phyloP scores from a whole-genome alignment of 2,888 invertebrate genomes.

The Rosalia funebris region DNA sequence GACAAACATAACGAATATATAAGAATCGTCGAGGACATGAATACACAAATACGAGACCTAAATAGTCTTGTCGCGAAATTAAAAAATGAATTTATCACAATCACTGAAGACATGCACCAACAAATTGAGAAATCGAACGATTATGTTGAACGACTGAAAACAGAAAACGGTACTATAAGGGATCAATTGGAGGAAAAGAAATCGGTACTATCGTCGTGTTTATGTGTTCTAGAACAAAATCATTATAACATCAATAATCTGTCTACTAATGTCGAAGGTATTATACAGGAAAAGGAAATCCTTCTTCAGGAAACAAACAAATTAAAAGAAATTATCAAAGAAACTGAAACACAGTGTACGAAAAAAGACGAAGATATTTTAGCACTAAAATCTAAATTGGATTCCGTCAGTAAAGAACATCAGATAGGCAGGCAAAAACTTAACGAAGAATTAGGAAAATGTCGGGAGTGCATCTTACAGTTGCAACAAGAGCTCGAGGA shows the following conservation, averaged over 20 bases:
- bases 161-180: slow-evolving; percentile 13
- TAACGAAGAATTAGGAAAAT: slow-evolving; percentile 24
- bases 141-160: slow-evolving; percentile 4
- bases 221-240: slow-evolving; percentile 33
- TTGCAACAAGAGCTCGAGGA: slow-evolving; percentile 11
- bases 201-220: slow-evolving; percentile 28
- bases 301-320: neutral
- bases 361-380: slow-evolving; percentile 7
- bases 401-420: neutral
- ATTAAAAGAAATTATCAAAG: neutral
- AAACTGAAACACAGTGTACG: neutral
- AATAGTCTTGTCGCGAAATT: neutral
- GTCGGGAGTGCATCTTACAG: neutral
- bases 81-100: neutral
- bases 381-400: slow-evolving; percentile 13
- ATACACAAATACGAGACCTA: slow-evolving; percentile 4
- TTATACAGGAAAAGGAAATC: slow-evolving; percentile 31
- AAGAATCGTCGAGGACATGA: neutral
- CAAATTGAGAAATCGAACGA: neutral
- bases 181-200: slow-evolving; percentile 27
- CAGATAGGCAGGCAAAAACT: slow-evolving; percentile 23
- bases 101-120: neutral
- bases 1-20: neutral
- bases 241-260: slow-evolving; percentile 34
- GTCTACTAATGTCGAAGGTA: slow-evolving; percentile 33